Evolutionary conservation across 2,113 vertebrate genomes (phyloP).

Genomic region (Osmerus mordax): DNA sequence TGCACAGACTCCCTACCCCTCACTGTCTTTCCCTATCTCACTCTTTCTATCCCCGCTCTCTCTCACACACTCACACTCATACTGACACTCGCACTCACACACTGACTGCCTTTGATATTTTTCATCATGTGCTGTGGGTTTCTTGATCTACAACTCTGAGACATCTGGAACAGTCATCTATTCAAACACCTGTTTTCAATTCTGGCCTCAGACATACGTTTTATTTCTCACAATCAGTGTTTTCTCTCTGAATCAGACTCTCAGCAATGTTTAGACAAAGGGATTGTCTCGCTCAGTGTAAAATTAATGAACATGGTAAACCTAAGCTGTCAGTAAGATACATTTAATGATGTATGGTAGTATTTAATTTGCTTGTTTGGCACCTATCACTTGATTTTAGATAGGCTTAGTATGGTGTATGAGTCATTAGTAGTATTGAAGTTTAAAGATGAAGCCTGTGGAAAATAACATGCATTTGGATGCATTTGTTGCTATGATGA

Average conservation of each 20-base stretch:
- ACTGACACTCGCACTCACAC: conserved; percentile 18
- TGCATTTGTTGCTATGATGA: conserved; percentile 5
- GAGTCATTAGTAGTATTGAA: conserved; percentile 34
- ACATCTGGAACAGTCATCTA: conserved; percentile 60
- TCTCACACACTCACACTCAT: not conserved
- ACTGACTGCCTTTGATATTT: conserved; percentile 56
- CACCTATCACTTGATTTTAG: conserved; percentile 28
- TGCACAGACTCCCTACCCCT: no score
- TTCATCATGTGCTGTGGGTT: conserved; percentile 51
- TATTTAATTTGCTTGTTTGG: conserved; percentile 31
- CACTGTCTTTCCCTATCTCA: not conserved
- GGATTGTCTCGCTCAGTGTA: conserved; percentile 30
- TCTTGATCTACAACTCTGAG: conserved; percentile 65
- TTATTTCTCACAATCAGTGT: conserved; percentile 54
- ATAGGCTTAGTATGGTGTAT: conserved; percentile 42
- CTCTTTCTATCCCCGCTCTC: conserved; percentile 1
- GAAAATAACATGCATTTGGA: conserved; percentile 25
- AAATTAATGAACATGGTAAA: conserved; percentile 22
- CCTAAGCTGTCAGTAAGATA: conserved; percentile 43
- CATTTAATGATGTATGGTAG: conserved; percentile 30
- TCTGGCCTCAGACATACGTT: conserved; percentile 61
- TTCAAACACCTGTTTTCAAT: conserved; percentile 77
- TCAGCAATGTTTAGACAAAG: conserved; percentile 51
- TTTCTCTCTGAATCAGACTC: conserved; percentile 54
- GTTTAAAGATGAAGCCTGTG: conserved; percentile 27